Base-by-base conservation (phyloP, 1,140 invertebrate genomes). In the Cotesia typhae region DNA sequence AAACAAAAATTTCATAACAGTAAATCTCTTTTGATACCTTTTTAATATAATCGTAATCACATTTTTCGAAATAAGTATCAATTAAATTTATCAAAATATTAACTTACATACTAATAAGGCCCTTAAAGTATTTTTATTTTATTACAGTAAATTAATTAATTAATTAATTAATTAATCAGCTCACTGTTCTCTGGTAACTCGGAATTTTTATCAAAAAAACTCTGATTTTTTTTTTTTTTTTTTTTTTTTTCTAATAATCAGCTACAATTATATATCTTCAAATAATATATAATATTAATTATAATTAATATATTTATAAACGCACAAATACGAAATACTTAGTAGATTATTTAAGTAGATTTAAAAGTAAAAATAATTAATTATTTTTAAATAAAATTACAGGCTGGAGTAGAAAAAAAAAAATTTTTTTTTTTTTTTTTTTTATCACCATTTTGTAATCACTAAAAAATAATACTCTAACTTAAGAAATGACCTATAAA, bases 51-150 rank as follows among this genome's bases (percentile, higher is more conserved):
- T 60, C 4, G 10, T 28, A 35, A 20, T 60, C 28, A 37, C 47
- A 66, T 35, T 38, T 52, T 52, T 12, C 6, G 55, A 59, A 12
- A 57, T 57, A 47, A 41, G 38, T 41, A 41, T 47, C 1, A 17
- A 17, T 47, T 47, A 9, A 47, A 57, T 55, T 71, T 66, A 64
- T 41, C 60, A 73, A 78, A 78, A 74, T 77, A 78, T 77, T 61
- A 65, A 75, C 76, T 83, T 83, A 83, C 51, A 63, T 55, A 67
- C 79, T 84, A 83, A 72, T 84, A 83, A 84, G 82, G 82, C 81
- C 79, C 76, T 71, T 20, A 66, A 28, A 66, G 38, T 66, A 10
- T 51, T 38, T 41, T 12, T 5, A 12, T 2, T 35, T 61, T 57
- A 14, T n/a, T 9, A 6, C 6, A 9, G 3, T 17, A 17, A 17